Conservation (phyloP, 2,888 invertebrate genomes). For the Atethmia centrago region DNA sequence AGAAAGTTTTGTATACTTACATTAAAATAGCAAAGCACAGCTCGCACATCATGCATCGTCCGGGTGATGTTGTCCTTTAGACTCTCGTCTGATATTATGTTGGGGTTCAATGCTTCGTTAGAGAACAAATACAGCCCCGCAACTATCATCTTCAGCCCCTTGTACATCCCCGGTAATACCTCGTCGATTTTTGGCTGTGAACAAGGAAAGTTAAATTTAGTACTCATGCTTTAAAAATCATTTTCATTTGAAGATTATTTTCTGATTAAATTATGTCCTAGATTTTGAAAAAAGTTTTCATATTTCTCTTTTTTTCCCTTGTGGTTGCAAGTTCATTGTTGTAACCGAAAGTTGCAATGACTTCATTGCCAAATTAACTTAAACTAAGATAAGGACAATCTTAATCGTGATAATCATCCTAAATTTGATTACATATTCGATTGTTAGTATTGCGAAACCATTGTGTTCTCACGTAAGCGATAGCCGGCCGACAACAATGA, state of each 20-base stretch:
- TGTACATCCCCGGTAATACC: constrained; percentile 91
- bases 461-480: constrained; percentile 89
- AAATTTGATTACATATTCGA: constrained; percentile 77
- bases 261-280: neutral
- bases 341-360: constrained; percentile 35
- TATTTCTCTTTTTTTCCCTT: neutral
- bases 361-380: constrained; percentile 53
- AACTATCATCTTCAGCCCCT: constrained; percentile 93
- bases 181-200: constrained; percentile 80
- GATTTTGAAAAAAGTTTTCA: neutral
- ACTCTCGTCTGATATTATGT: constrained; percentile 73
- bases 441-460: constrained; percentile 84
- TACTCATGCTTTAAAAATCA: constrained; percentile 31
- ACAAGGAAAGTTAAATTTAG: constrained; percentile 65
- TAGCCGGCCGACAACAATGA: constrained; percentile 87
- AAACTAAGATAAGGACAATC: constrained; percentile 68
- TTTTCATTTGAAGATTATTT: neutral
- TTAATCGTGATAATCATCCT: constrained; percentile 73
- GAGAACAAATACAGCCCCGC: constrained; percentile 93
- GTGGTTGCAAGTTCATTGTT: constrained; percentile 18
- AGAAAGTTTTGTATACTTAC: constrained; percentile 80
- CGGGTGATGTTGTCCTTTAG: constrained; percentile 88
- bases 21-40: constrained; percentile 93
- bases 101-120: constrained; percentile 87
- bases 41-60: constrained; percentile 91